phyloP scores from a whole-genome alignment of 1,140 invertebrate species.

The Euglossa dilemma region DNA sequence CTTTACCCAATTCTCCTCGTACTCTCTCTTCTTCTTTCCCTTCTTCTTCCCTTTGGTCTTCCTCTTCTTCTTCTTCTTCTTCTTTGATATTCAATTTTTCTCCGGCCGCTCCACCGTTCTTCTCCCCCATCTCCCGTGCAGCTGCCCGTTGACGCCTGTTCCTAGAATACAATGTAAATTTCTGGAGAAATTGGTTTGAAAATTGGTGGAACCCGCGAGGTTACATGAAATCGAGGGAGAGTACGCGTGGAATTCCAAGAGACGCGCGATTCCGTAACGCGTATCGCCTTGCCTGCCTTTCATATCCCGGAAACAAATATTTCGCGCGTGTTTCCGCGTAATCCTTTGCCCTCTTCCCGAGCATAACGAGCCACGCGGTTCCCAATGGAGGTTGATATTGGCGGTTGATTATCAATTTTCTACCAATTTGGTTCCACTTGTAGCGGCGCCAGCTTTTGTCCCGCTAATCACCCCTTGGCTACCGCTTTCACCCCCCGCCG shows the following conservation, averaged over 20 bases:
- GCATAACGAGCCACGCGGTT: constrained; percentile 40
- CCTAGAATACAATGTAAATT: constrained; percentile 27
- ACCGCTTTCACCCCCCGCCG: constrained; percentile 74
- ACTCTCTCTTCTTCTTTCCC: constrained; percentile 13
- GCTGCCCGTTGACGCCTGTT: background rate
- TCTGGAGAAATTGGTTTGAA: background rate
- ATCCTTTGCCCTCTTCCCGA: constrained; percentile 47
- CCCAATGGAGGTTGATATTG: constrained; percentile 74
- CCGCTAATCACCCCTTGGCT: constrained; percentile 81
- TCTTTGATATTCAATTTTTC: no score
- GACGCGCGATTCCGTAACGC: background rate
- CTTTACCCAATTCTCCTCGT: constrained; percentile 29
- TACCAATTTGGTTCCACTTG: constrained; percentile 82
- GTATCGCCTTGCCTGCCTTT: background rate
- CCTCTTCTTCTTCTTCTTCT: background rate
- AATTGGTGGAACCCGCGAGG: no score
- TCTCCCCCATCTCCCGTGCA: no score
- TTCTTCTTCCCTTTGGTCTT: background rate
- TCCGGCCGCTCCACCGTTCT: no score
- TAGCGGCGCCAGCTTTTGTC: constrained; percentile 80
- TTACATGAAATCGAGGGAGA: background rate
- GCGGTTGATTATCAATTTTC: constrained; percentile 82
- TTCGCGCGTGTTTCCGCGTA: constrained; percentile 36
- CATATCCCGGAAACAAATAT: constrained; percentile 40
- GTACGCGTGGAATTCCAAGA: background rate